Percentiles rank a stretch among this genome's conserved stretches.
phyloP scores from a whole-genome alignment of 2,113 vertebrate genomes.

The Lichenostomus cassidix region DNA sequence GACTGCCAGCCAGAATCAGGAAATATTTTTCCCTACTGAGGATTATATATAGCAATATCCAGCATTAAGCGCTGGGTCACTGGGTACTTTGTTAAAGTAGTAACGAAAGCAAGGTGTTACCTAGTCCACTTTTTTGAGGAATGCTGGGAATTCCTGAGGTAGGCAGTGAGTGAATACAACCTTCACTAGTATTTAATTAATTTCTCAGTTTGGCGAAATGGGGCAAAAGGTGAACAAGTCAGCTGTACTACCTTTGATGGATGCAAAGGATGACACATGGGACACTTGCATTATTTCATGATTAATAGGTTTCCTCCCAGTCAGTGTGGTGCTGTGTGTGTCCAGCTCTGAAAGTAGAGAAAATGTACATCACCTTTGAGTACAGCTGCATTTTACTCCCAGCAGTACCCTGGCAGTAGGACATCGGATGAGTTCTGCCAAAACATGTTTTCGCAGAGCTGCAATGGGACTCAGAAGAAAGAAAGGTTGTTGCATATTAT shows the following conservation, averaged over 20 bases:
- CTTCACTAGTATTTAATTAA: neutral
- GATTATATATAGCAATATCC: neutral
- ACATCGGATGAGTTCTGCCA: fast-evolving
- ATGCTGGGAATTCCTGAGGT: neutral
- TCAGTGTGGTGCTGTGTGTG: neutral
- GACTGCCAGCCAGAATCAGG: neutral
- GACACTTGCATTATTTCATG: neutral
- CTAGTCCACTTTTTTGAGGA: neutral
- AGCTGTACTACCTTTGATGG: neutral
- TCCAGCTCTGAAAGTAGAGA: neutral
- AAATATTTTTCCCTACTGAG: neutral
- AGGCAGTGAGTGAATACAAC: neutral
- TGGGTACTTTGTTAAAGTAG: neutral
- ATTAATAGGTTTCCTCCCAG: neutral
- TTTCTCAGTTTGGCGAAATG: neutral
- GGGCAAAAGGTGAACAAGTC: neutral
- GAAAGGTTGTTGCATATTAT: neutral
- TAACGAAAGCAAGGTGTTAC: neutral
- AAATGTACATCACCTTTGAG: neutral
- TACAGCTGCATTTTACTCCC: neutral
- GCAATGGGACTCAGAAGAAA: neutral
- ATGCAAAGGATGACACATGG: neutral
- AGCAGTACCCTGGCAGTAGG: neutral
- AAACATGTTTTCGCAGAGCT: neutral
- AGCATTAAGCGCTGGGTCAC: neutral